phyloP scores from a whole-genome alignment of 2,113 vertebrate species.

The Lepidothrix coronata region DNA sequence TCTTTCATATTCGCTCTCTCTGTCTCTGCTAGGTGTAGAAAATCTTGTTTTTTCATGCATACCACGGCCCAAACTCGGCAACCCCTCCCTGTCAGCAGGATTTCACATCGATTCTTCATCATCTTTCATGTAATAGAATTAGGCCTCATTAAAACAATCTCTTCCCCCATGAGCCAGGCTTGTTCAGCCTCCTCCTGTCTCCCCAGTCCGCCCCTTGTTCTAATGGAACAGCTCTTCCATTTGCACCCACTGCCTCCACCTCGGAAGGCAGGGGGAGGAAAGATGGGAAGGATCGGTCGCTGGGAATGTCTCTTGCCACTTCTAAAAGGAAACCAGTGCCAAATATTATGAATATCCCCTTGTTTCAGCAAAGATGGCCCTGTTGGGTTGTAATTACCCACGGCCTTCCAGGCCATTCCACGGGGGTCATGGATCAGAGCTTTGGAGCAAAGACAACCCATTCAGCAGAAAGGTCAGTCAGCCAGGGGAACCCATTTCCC shows the following conservation, averaged over 20 bases:
- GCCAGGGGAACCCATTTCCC: background rate
- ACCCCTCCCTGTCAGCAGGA: background rate
- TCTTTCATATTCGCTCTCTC: background rate
- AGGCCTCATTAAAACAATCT: background rate
- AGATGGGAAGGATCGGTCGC: background rate
- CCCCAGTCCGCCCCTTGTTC: background rate
- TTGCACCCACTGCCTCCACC: background rate
- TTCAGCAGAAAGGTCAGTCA: slow-evolving; percentile 12
- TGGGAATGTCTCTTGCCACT: accelerated
- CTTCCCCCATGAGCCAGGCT: background rate
- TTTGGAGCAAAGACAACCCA: background rate
- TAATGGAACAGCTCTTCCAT: background rate
- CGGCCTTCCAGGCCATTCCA: background rate
- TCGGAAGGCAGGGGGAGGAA: background rate
- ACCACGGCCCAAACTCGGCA: background rate
- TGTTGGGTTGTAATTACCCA: background rate
- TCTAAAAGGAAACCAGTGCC: accelerated
- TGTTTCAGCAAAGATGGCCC: background rate
- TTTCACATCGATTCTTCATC: background rate
- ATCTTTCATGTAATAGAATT: background rate
- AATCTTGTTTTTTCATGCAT: background rate
- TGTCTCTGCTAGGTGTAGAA: background rate
- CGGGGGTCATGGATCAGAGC: background rate
- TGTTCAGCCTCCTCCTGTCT: background rate
- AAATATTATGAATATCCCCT: background rate